Evolutionary conservation across 1,140 invertebrate genomes (phyloP), one percentile per base, ranked within the genome.

Genomic region (Cydia splendana): DNA sequence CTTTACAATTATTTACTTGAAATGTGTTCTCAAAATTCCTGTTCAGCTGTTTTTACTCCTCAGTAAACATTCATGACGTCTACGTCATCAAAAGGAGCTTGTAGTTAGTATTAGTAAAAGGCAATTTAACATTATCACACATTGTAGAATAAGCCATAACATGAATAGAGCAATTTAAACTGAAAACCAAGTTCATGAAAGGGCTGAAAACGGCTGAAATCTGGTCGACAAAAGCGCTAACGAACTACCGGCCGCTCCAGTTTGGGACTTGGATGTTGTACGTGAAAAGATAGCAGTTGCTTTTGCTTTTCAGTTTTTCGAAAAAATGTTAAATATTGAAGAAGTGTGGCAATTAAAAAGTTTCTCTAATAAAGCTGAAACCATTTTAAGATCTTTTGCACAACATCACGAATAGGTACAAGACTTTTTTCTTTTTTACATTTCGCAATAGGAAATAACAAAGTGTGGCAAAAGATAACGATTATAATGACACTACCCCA

Each of bases 151-250:
- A 57, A 57, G 53, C n/a, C 15, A 30, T 65, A 30, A 71, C 67
- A 71, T 71, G 67, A 71, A 71, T 71, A 18, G 67, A 71, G n/a
- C 67, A 71, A 71, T 71, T 71, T 71, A 71, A 34, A 42, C 34
- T 38, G 67, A 71, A 71, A 71, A 34, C 67, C 0, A n/a, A 71
- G 67, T 71, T 71, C 67, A 20, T 71, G 67, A 71, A 71, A 71
- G 67, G 65, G 67, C 67, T 71, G 67, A 71, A 71, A 71, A 71
- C 67, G 67, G 34, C 67, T 71, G 30, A 38, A 71, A 71, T 71
- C 67, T 38, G 30, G 65, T n/a, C 65, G 30, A 71, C 67, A 71
- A 71, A 71, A 71, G 67, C 67, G 67, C 67, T 71, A 71, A 71
- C 67, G 67, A 71, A 71, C 67, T 38, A 7, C 65, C 67, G 67